Base-by-base conservation (phyloP, 2,797 vertebrate species). In the Mionectes olivaceus region DNA sequence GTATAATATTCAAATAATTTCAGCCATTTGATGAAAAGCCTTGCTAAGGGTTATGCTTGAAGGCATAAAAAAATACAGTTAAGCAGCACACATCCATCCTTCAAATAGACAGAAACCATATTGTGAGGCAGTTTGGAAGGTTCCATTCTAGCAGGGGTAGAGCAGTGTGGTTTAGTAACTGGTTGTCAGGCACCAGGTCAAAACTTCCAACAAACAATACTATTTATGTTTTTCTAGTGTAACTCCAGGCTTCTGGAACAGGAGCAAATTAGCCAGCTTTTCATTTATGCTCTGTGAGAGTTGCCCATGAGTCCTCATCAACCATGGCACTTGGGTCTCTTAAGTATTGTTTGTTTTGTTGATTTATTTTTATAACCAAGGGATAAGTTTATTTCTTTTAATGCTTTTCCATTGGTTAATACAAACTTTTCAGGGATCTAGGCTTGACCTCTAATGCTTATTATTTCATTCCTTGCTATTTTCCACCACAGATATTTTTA, bases 381-480 rank as follows among this genome's bases (percentile, higher is more conserved):
- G 56, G 39, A 33, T 67, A 74, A 65, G 24, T 70, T 73, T 86
- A 32, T 68, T 90, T 92, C 41, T 89, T 81, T 73, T 83, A 87
- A 70, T 70, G 55, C 33, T 70, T 84, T 90, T 93, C 63, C 35
- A 6, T 9, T 70, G 85, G 60, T 73, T 63, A 44, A 82, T 44
- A 52, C 12, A 93, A 79, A 60, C 37, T 76, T 88, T 88, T 46
- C 56, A 50, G 41, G 55, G 79, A 82, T 93, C 52, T 35, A 39
- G 41, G 37, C 74, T 63, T 84, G 87, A 74, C 70, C 77, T 86
- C 59, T 61, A 56, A 32, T 25, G 44, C 50, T 70, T 41, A 47
- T 33, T 89, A 32, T 91, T 89, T 93, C 56, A 88, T 92, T 94
- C 89, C 87, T 89, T 86, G 22, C 87, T 93, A 55, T 92, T 87